Evolutionary conservation across 2,797 vertebrate genomes (phyloP).

Genomic region (Pterois miles): DNA sequence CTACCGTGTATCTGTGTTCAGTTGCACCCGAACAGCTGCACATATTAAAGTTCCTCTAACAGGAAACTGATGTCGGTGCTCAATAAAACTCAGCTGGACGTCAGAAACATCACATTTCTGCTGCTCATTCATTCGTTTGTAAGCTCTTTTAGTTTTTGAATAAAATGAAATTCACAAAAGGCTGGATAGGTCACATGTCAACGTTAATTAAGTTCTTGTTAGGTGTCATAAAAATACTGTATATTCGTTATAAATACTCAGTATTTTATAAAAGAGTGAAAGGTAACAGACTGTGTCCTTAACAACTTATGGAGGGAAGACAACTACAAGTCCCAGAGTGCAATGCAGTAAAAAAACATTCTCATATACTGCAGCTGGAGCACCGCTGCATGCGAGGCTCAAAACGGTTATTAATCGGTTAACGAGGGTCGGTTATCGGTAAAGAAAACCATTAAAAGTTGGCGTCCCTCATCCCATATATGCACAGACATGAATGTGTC

Average conservation of each 20-base stretch:
- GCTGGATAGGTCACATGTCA: too few species aligned
- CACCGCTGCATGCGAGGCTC: too few species aligned
- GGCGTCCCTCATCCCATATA: too few species aligned
- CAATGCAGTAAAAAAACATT: not conserved
- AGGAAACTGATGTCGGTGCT: not conserved
- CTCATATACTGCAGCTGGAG: too few species aligned
- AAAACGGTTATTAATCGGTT: too few species aligned
- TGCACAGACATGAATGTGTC: too few species aligned
- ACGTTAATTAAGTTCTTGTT: too few species aligned
- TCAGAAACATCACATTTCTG: not conserved
- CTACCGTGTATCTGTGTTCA: not conserved
- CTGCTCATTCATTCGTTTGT: too few species aligned
- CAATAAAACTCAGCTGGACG: conserved; percentile 6
- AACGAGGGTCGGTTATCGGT: too few species aligned
- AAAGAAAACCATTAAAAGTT: too few species aligned
- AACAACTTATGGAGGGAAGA: not conserved
- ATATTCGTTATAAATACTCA: not conserved
- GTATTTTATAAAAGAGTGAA: not conserved
- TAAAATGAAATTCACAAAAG: too few species aligned
- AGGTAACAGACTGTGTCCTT: not conserved
- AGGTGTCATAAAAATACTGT: not conserved
- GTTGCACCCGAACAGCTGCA: conserved; percentile 1
- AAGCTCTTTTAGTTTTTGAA: too few species aligned
- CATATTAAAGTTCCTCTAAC: not conserved
- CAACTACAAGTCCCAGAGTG: not conserved